Conservation (phyloP, 1,140 invertebrate genomes). For the Holcopasites calliopsidis region DNA sequence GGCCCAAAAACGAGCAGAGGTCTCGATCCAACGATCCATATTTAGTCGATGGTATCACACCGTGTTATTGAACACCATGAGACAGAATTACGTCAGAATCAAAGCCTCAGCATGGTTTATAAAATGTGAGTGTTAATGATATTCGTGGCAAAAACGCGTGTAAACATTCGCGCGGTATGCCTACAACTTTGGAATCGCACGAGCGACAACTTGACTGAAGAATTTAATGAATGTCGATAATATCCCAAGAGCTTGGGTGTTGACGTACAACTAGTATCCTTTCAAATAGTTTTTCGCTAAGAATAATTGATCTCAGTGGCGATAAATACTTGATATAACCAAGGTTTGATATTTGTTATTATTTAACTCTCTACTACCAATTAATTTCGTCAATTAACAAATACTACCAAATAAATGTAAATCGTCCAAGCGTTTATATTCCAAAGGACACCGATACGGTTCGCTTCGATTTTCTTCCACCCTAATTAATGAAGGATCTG, state of each 20-base stretch:
- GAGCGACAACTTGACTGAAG: not conserved
- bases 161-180: not conserved
- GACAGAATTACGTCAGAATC: conserved; percentile 42
- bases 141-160: not conserved
- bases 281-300: no score
- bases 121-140: not conserved
- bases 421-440: no score
- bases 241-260: no score
- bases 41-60: conserved; percentile 48
- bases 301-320: no score
- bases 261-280: no score
- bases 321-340: no score
- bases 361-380: no score
- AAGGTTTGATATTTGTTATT: no score
- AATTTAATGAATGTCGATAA: not conserved
- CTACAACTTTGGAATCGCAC: not conserved
- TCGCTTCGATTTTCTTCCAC: not conserved
- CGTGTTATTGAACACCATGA: conserved; percentile 40
- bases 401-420: no score
- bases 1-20: conserved; percentile 13
- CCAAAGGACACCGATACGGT: not conserved
- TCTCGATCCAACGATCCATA: conserved; percentile 38
- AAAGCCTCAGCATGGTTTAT: conserved; percentile 12
- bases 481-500: not conserved
- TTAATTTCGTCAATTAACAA: no score